Conservation (phyloP, 2,797 vertebrate genomes). For the Molossus alvarezi region DNA sequence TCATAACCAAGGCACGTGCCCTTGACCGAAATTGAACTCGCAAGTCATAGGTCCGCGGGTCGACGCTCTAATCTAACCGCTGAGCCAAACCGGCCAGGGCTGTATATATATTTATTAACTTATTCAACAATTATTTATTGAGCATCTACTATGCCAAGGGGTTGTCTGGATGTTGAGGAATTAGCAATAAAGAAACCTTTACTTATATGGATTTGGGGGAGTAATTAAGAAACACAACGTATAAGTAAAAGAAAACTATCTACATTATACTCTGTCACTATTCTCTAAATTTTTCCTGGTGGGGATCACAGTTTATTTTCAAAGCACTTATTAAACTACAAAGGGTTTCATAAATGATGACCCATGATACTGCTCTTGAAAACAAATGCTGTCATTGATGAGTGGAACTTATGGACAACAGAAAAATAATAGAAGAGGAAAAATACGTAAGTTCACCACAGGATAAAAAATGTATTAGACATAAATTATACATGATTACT, state of each 20-base stretch:
- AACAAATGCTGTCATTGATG: not conserved
- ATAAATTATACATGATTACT: conserved; percentile 30
- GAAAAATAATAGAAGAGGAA: not conserved
- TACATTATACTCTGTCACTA: not conserved
- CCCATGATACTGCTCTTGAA: conserved; percentile 6
- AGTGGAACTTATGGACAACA: not conserved
- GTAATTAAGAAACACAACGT: not conserved
- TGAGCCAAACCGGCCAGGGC: too few species aligned
- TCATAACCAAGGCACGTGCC: too few species aligned
- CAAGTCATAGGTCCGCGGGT: too few species aligned
- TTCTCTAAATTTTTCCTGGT: not conserved
- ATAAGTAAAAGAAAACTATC: not conserved
- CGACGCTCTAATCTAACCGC: too few species aligned
- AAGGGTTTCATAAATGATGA: not conserved
- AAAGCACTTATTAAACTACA: not conserved
- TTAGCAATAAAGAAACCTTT: not conserved
- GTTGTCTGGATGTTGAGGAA: not conserved
- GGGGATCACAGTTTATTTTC: not conserved
- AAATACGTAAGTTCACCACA: not conserved
- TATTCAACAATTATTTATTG: not conserved
- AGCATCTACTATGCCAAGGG: not conserved
- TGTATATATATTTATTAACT: not conserved
- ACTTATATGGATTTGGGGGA: not conserved
- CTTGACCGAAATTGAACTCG: too few species aligned
- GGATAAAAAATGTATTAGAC: not conserved